These are phyloP conservation scores for Cerastis leucographa DNA, from an alignment of 2,888 invertebrate genomes.

Conservation along the genomic window DNA sequence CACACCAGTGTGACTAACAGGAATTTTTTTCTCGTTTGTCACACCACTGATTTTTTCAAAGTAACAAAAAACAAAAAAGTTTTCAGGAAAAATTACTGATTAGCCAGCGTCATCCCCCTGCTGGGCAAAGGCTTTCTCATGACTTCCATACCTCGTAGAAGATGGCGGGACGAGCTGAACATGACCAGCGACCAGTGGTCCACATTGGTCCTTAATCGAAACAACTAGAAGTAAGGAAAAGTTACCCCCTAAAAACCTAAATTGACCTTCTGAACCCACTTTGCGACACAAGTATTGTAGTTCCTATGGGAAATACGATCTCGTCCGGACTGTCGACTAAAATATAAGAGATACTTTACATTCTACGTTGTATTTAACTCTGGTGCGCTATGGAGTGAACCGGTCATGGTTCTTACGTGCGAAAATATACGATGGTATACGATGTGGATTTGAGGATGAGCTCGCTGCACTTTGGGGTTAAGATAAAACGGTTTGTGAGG, in stretches of 20 bases:
- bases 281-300: slow-evolving; percentile 18
- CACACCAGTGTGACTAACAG: too few relatives aligned
- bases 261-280: slow-evolving; percentile 29
- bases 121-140: too few relatives aligned
- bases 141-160: too few relatives aligned
- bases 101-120: too few relatives aligned
- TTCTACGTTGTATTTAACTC: slow-evolving; percentile 72
- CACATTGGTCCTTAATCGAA: too few relatives aligned
- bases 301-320: slow-evolving; percentile 65
- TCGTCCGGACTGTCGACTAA: slow-evolving; percentile 54
- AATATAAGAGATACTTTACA: slow-evolving; percentile 71
- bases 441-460: slow-evolving; percentile 21
- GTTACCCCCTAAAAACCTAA: not conserved
- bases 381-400: slow-evolving; percentile 61
- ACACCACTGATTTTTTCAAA: too few relatives aligned
- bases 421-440: slow-evolving; percentile 52
- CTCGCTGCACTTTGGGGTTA: slow-evolving; percentile 12
- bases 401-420: slow-evolving; percentile 57
- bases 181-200: too few relatives aligned
- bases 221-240: too few relatives aligned
- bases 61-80: too few relatives aligned
- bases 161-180: too few relatives aligned
- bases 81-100: too few relatives aligned
- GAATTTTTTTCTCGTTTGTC: too few relatives aligned
- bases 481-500: not conserved